Percentiles rank a stretch among this genome's conserved stretches.
Conservation (phyloP, 92 coral and sea anemone species). For the Zoanthus solanderi region DNA sequence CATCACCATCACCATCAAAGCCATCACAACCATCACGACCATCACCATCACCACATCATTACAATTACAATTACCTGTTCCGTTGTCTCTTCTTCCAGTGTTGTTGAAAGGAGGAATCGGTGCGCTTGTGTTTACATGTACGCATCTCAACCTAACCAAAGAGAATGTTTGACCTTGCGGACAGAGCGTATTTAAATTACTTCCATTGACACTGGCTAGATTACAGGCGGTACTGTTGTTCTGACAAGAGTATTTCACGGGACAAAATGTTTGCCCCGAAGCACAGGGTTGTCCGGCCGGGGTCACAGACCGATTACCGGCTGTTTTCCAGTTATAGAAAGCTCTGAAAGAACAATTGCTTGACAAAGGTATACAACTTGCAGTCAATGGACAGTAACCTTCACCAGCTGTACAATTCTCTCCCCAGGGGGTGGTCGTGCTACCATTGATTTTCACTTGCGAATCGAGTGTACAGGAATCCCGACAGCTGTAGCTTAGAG, state of each 20-base stretch:
- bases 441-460: not conserved
- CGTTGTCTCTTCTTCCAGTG: constrained; percentile 38
- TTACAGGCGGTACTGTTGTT: constrained; percentile 17
- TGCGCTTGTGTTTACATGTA: not conserved
- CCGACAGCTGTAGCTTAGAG: constrained; percentile 25
- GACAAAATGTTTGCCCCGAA: constrained; percentile 24
- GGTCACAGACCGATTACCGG: constrained; percentile 26
- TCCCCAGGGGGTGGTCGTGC: constrained; percentile 25
- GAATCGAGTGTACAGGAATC: constrained; percentile 26
- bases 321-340: constrained; percentile 31
- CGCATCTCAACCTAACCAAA: not conserved
- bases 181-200: constrained; percentile 12
- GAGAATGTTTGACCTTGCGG: not conserved
- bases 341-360: constrained; percentile 29
- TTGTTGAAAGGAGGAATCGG: constrained; percentile 23
- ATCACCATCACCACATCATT: too few relatives aligned
- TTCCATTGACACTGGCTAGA: not conserved
- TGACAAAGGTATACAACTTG: constrained; percentile 33
- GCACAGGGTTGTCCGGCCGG: constrained; percentile 25
- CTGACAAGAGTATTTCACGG: constrained; percentile 17
- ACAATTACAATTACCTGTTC: constrained; percentile 13
- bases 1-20: too few relatives aligned
- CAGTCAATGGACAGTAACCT: constrained; percentile 30
- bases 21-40: too few relatives aligned
- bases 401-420: constrained; percentile 32